Percentiles rank a stretch among this genome's conserved stretches.
These are phyloP conservation scores for Myotis planiceps DNA, from an alignment of 2,797 vertebrate genomes.

Conservation along the genomic window DNA sequence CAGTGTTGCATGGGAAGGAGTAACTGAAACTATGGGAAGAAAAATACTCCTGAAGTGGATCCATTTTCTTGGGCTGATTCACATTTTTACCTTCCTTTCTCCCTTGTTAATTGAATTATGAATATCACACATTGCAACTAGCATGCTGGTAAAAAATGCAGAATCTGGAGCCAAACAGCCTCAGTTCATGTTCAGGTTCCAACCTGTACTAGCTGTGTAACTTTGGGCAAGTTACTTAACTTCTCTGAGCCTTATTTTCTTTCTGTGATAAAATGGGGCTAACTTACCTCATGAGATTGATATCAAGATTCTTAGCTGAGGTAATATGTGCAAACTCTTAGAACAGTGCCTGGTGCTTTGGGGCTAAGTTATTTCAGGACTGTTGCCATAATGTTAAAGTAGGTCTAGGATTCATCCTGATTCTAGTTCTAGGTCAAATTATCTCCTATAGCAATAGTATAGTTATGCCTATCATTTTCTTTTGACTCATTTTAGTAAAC, in stretches of 20 bases:
- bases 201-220: neutral
- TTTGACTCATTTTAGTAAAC: neutral
- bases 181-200: neutral
- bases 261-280: neutral
- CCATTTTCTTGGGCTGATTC: neutral
- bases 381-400: too few relatives aligned
- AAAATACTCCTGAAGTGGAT: fast-evolving
- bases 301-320: neutral
- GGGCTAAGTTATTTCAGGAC: neutral
- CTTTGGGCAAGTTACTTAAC: neutral
- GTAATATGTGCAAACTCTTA: neutral
- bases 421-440: neutral
- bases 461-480: neutral
- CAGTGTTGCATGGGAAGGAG: too few relatives aligned
- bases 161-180: neutral
- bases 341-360: neutral
- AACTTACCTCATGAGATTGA: neutral
- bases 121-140: neutral
- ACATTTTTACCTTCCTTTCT: neutral
- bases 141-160: neutral
- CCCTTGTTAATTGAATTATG: neutral
- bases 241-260: neutral
- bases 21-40: neutral
- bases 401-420: neutral
- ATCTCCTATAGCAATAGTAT: neutral